These are phyloP conservation scores for Anaspis maculata DNA, from an alignment of 2,888 invertebrate genomes.

Conservation along the genomic window DNA sequence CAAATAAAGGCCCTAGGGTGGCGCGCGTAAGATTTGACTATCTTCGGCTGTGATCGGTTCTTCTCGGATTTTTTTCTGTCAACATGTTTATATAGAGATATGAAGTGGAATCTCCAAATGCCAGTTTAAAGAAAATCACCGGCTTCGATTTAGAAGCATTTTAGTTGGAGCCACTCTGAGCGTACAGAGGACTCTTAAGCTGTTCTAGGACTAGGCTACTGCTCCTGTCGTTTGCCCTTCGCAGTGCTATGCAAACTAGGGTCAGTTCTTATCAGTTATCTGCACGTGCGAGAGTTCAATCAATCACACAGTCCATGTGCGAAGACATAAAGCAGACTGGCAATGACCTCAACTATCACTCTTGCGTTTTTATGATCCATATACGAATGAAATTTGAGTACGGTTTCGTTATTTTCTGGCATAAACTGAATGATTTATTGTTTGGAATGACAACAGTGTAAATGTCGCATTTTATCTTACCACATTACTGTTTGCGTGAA, in stretches of 20 bases:
- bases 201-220: too few species aligned
- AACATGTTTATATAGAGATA: too few species aligned
- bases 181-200: too few species aligned
- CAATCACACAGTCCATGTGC: conserved; percentile 22
- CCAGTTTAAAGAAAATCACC: too few species aligned
- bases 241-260: not conserved
- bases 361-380: conserved; percentile 19
- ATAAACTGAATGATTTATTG: conserved; percentile 28
- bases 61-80: too few species aligned
- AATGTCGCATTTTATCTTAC: conserved; percentile 26
- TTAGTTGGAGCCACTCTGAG: too few species aligned
- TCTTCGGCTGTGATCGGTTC: too few species aligned
- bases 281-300: conserved; percentile 19
- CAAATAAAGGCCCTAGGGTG: too few species aligned
- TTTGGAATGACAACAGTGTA: conserved; percentile 24
- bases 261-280: conserved; percentile 16
- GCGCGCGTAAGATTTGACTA: too few species aligned
- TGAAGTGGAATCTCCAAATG: too few species aligned
- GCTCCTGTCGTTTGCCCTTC: too few species aligned
- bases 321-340: conserved; percentile 18
- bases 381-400: conserved; percentile 24
- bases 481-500: conserved; percentile 24
- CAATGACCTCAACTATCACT: conserved; percentile 20
- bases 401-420: conserved; percentile 27
- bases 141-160: too few species aligned